Conservation (phyloP, 2,797 vertebrate species). For the Psittacula echo region DNA sequence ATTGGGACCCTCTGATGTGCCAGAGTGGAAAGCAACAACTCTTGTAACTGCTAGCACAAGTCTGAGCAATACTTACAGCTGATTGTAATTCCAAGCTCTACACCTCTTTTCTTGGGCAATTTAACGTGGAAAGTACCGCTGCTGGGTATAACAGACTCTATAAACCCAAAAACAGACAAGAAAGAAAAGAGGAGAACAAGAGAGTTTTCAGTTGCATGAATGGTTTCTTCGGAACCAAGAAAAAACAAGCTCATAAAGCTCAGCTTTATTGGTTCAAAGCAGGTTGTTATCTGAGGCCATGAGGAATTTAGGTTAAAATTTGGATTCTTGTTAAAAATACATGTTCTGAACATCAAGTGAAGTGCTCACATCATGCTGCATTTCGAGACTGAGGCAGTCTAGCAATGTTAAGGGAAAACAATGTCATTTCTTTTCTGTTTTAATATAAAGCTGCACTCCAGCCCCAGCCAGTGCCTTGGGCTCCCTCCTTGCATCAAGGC, state of each 20-base stretch:
- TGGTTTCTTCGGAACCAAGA: background rate
- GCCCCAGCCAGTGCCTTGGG: background rate
- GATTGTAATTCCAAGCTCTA: constrained; percentile 97
- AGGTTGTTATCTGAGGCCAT: constrained; percentile 1
- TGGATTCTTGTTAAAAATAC: constrained; percentile 29
- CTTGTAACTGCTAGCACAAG: background rate
- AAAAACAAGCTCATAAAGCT: constrained; percentile 14
- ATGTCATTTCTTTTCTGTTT: background rate
- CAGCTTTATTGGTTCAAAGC: background rate
- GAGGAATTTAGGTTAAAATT: background rate
- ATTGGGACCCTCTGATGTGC: background rate
- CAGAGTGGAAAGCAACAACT: background rate
- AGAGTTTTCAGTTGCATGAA: background rate
- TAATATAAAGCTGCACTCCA: background rate
- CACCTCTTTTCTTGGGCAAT: constrained; percentile 94
- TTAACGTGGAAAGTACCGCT: constrained; percentile 98
- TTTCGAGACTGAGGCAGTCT: background rate
- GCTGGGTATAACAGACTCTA: constrained; percentile 97
- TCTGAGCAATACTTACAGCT: constrained; percentile 86
- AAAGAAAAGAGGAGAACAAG: background rate
- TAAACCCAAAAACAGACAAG: constrained; percentile 31
- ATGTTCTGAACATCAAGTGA: constrained; percentile 4
- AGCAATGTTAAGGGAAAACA: background rate
- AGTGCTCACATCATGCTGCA: background rate
- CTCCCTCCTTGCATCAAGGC: background rate